These are phyloP conservation scores for Rotaria socialis DNA, from an alignment of 2,888 invertebrate species.

Conservation along the genomic window DNA sequence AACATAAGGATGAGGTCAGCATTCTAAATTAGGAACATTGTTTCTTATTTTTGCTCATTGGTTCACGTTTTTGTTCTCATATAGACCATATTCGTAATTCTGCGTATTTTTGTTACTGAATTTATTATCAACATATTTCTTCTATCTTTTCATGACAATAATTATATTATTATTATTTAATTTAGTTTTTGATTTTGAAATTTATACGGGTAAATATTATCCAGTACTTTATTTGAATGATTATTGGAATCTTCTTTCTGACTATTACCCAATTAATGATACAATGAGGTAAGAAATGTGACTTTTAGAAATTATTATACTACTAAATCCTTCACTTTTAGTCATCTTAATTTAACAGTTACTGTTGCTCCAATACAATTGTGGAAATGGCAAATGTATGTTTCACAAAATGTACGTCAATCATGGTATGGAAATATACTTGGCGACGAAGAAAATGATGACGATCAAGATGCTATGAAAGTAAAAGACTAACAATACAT, in stretches of 20 bases:
- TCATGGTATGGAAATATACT: slow-evolving; percentile 71
- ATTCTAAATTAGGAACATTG: no score
- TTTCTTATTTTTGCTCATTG: no score
- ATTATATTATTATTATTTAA: slow-evolving; percentile 41
- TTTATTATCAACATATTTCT: no score
- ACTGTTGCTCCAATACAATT: slow-evolving; percentile 76
- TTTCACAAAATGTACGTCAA: slow-evolving; percentile 86
- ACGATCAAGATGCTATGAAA: slow-evolving; percentile 67
- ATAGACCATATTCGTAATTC: no score
- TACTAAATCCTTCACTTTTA: slow-evolving; percentile 48
- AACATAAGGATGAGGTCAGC: no score
- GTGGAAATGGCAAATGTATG: slow-evolving; percentile 96
- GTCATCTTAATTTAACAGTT: slow-evolving; percentile 60
- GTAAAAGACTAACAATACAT: slow-evolving; percentile 48
- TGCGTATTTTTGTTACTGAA: no score
- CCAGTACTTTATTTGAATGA: slow-evolving; percentile 91
- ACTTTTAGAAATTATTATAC: slow-evolving; percentile 49
- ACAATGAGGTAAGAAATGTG: slow-evolving; percentile 63
- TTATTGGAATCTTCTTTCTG: slow-evolving; percentile 95
- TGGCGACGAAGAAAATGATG: slow-evolving; percentile 62
- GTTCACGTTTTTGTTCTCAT: no score
- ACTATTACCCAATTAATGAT: slow-evolving; percentile 76
- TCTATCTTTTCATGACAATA: no score
- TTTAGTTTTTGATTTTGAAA: slow-evolving; percentile 75
- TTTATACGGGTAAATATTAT: slow-evolving; percentile 78